Percentiles rank a stretch among this genome's conserved stretches.
phyloP scores from a whole-genome alignment of 2,113 vertebrate genomes.

The Ailurus styani region DNA sequence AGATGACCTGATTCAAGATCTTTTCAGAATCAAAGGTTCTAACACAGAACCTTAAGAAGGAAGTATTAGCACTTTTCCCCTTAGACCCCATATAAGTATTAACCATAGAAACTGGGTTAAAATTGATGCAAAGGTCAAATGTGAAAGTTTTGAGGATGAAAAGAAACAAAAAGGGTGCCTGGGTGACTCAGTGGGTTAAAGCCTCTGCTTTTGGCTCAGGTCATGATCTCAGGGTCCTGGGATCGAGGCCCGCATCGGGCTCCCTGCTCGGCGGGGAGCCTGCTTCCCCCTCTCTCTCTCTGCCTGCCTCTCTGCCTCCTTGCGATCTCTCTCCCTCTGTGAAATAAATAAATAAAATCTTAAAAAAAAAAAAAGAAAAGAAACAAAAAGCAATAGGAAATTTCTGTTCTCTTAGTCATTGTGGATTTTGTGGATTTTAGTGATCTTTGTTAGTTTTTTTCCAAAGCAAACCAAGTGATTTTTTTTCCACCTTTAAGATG shows the following conservation, averaged over 20 bases:
- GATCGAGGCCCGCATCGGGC: too few relatives aligned
- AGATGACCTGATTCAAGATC: background rate
- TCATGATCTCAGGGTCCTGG: too few relatives aligned
- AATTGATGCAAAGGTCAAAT: background rate
- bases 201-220: too few relatives aligned
- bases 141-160: background rate
- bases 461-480: background rate
- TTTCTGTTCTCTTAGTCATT: background rate
- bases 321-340: too few relatives aligned
- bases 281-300: too few relatives aligned
- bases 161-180: background rate
- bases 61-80: background rate
- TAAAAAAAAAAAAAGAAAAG: background rate
- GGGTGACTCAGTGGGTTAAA: too few relatives aligned
- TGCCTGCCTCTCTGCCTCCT: too few relatives aligned
- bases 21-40: conserved; percentile 23
- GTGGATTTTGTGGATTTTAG: background rate
- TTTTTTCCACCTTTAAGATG: background rate
- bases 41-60: background rate
- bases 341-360: too few relatives aligned
- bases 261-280: too few relatives aligned
- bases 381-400: background rate
- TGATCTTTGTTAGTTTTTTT: background rate
- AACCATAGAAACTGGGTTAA: conserved; percentile 18
- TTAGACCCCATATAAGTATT: background rate